A percentile compares a stretch with the other conserved stretches of the same genome.
phyloP scores from a whole-genome alignment of 2,888 invertebrate genomes.

The Enoplolaimus lenunculus region DNA sequence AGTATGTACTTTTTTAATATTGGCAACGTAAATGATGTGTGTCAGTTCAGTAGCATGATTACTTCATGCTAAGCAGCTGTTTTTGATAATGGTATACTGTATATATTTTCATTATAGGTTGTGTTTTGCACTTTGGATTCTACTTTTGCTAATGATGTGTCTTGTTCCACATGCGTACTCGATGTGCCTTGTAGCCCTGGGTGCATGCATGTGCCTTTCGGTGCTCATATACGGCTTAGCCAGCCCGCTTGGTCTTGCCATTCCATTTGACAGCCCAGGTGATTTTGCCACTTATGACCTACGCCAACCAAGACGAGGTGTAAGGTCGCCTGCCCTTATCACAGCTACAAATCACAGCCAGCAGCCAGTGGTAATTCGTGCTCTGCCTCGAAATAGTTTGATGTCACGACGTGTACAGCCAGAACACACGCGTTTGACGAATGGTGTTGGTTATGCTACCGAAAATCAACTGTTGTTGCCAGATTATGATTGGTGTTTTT shows the following conservation, averaged over 20 bases:
- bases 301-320: too few relatives aligned
- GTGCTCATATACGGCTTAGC: conserved; percentile 56
- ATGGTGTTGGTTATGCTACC: neutral
- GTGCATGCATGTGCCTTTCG: conserved; percentile 63
- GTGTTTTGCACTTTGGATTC: conserved; percentile 72
- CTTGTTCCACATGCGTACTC: conserved; percentile 80
- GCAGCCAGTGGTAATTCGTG: too few relatives aligned
- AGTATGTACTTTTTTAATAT: too few relatives aligned
- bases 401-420: too few relatives aligned
- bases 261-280: conserved; percentile 28
- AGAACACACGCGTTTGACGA: neutral
- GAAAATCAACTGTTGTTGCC: conserved; percentile 56
- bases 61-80: too few relatives aligned
- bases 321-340: too few relatives aligned
- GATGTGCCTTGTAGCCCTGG: conserved; percentile 64
- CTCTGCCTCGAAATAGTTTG: too few relatives aligned
- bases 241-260: conserved; percentile 26
- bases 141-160: conserved; percentile 68
- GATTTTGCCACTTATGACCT: too few relatives aligned
- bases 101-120: conserved; percentile 53
- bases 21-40: too few relatives aligned
- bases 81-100: too few relatives aligned
- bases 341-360: too few relatives aligned
- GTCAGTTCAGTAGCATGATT: too few relatives aligned
- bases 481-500: conserved; percentile 84